phyloP scores from a whole-genome alignment of 2,888 invertebrate genomes.

The Sphaerophoria taeniata region DNA sequence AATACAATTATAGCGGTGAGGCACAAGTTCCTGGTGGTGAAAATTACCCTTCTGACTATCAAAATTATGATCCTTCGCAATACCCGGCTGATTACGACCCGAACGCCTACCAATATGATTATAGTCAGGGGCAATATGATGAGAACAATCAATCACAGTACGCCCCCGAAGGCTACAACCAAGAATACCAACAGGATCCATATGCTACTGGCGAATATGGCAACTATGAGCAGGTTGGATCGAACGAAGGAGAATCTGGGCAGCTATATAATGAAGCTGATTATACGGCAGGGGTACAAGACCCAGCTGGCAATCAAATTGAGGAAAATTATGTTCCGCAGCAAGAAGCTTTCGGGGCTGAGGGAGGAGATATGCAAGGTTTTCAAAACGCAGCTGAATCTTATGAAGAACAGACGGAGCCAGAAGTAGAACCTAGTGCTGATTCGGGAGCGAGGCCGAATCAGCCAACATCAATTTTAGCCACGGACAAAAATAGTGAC shows the following conservation, averaged over 20 bases:
- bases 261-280: slow-evolving; percentile 56
- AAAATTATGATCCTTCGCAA: slow-evolving; percentile 79
- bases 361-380: slow-evolving; percentile 17
- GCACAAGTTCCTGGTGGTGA: slow-evolving; percentile 75
- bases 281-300: slow-evolving; percentile 49
- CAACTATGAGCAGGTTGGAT: slow-evolving; percentile 45
- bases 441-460: slow-evolving; percentile 49
- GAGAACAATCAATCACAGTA: slow-evolving; percentile 77
- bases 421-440: not conserved
- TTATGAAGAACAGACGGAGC: slow-evolving; percentile 3
- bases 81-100: slow-evolving; percentile 79
- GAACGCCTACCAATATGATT: slow-evolving; percentile 80
- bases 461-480: slow-evolving; percentile 75
- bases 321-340: not conserved
- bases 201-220: slow-evolving; percentile 47
- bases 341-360: slow-evolving; percentile 60
- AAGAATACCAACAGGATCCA: slow-evolving; percentile 66
- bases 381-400: slow-evolving; percentile 18
- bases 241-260: slow-evolving; percentile 21
- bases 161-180: slow-evolving; percentile 75
- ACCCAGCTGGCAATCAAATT: slow-evolving; percentile 24
- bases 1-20: slow-evolving; percentile 30
- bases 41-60: slow-evolving; percentile 78
- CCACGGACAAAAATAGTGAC: slow-evolving; percentile 78
- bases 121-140: slow-evolving; percentile 79